phyloP scores from a whole-genome alignment of 2,888 invertebrate species.

The Parnassius glacialis region DNA sequence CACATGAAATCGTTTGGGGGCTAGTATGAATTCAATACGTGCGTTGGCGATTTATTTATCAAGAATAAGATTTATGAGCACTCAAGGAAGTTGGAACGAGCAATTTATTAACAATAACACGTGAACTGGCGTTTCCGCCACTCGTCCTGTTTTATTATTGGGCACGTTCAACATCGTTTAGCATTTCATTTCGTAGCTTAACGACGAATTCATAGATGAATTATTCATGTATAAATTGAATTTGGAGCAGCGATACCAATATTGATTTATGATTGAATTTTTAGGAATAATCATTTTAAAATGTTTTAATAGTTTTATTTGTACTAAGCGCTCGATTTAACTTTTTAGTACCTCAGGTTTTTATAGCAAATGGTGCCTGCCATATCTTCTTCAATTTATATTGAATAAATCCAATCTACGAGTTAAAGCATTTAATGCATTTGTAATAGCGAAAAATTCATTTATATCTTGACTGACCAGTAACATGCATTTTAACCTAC shows the following conservation, averaged over 20 bases:
- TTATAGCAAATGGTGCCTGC: too few relatives aligned
- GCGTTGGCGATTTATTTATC: constrained; percentile 33
- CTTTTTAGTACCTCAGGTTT: too few relatives aligned
- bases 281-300: too few relatives aligned
- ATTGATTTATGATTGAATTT: constrained; percentile 13
- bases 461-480: too few relatives aligned
- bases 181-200: background rate
- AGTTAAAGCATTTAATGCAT: too few relatives aligned
- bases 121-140: constrained; percentile 28
- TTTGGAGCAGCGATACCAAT: constrained; percentile 3
- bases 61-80: constrained; percentile 39
- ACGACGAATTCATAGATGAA: constrained; percentile 2
- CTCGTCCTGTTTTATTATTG: constrained; percentile 17
- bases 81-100: constrained; percentile 36
- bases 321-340: too few relatives aligned
- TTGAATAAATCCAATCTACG: too few relatives aligned
- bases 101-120: constrained; percentile 43
- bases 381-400: too few relatives aligned
- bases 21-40: background rate
- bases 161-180: constrained; percentile 3
- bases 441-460: too few relatives aligned
- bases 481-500: too few relatives aligned
- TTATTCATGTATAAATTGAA: constrained; percentile 11
- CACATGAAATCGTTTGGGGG: background rate
- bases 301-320: too few relatives aligned